A percentile compares a stretch with the other conserved stretches of the same genome.
Evolutionary conservation across 1,140 invertebrate genomes (phyloP).

Genomic region (Drosophila sp.): DNA sequence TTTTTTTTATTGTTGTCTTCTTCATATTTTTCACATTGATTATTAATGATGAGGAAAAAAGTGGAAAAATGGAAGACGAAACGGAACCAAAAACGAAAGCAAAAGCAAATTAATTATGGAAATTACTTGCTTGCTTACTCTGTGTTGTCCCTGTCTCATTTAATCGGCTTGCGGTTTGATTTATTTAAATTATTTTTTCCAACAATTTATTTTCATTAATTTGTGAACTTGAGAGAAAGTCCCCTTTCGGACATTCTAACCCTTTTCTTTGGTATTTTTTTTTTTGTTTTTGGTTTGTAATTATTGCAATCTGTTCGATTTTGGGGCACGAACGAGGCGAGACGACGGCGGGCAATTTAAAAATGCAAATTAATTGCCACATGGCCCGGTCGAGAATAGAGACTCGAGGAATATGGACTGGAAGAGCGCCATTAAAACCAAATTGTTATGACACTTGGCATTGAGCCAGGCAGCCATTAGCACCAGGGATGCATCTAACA

Average conservation of each 20-base stretch:
- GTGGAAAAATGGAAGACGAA: not conserved
- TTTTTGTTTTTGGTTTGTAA: slow-evolving; percentile 45
- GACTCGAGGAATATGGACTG: slow-evolving; percentile 16
- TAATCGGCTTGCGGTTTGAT: slow-evolving; percentile 78
- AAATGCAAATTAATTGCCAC: slow-evolving; percentile 83
- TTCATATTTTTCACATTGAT: slow-evolving; percentile 49
- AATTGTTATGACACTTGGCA: slow-evolving; percentile 59
- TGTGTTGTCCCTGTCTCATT: slow-evolving; percentile 3
- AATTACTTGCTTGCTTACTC: slow-evolving; percentile 66
- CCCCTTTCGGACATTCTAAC: slow-evolving; percentile 63
- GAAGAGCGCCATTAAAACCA: slow-evolving; percentile 71
- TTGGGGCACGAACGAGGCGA: slow-evolving; percentile 55
- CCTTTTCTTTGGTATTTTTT: slow-evolving; percentile 28
- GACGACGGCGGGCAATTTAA: slow-evolving; percentile 64
- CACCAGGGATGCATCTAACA: not conserved
- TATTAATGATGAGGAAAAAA: slow-evolving; percentile 46
- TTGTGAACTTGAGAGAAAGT: slow-evolving; percentile 62
- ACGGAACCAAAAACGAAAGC: slow-evolving; percentile 57
- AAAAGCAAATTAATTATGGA: slow-evolving; percentile 82
- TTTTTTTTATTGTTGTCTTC: slow-evolving; percentile 16
- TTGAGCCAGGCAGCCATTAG: not conserved
- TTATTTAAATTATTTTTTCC: slow-evolving; percentile 61
- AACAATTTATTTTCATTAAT: slow-evolving; percentile 83
- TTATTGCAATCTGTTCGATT: slow-evolving; percentile 82
- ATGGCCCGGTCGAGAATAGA: slow-evolving; percentile 63